These are phyloP conservation scores for Cygnus buccinator DNA, from an alignment of 2,113 vertebrate genomes.

Conservation along the genomic window DNA sequence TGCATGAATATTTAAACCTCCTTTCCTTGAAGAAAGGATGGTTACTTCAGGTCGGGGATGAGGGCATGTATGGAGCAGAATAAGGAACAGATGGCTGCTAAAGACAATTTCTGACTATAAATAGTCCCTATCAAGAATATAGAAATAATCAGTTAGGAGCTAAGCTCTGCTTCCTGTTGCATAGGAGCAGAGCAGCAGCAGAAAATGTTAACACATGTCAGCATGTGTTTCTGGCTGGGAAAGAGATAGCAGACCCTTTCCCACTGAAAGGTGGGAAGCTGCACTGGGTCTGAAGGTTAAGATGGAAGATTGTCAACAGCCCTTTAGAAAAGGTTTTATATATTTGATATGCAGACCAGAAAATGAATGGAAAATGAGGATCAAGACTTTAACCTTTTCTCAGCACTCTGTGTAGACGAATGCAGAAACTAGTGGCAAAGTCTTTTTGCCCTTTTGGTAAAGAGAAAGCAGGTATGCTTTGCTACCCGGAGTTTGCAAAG, in stretches of 20 bases:
- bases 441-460: background rate
- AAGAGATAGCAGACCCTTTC: background rate
- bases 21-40: constrained; percentile 50
- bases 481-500: background rate
- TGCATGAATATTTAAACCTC: constrained; percentile 63
- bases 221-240: background rate
- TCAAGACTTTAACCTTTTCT: constrained; percentile 4
- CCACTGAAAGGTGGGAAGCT: background rate
- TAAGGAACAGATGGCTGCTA: constrained; percentile 51
- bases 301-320: background rate
- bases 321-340: background rate
- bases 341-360: background rate
- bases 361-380: background rate
- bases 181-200: background rate
- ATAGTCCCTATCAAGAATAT: constrained; percentile 19
- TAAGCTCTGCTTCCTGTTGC: constrained; percentile 1
- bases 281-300: background rate
- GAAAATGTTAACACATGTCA: background rate
- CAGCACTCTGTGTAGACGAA: background rate
- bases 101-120: constrained; percentile 37
- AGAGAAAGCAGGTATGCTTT: background rate
- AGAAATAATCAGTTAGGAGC: constrained; percentile 25
- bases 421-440: background rate
- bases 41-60: constrained; percentile 42
- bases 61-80: constrained; percentile 30